Base-by-base conservation (phyloP, 2,888 invertebrate species). In the Melieria omissa region DNA sequence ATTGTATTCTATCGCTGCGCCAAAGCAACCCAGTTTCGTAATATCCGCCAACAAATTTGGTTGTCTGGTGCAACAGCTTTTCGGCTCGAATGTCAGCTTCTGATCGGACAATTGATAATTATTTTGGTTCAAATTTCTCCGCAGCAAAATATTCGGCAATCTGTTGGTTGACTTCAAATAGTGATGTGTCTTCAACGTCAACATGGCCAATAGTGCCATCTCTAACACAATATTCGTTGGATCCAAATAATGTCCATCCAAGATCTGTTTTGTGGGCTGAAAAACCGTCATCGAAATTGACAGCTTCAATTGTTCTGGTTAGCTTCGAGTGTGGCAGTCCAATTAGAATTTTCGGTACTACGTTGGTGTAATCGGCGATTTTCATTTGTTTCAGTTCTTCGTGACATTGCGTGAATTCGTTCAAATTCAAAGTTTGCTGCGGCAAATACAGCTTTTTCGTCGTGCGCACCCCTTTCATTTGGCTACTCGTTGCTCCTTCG, bases 1-100 rank as follows among this genome's bases (percentile, higher is more conserved):
- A 61, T 9, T 61, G 45, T 10, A 61, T 16, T 7, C 46, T 61
- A 29, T 63, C 49, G n/a, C 14, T 47, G 16, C 46, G 16, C 16
- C 41, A 49, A 5, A 49, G 29, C 16, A 49, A 14, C 78, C n/a
- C n/a, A n/a, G n/a, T n/a, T n/a, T n/a, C 75, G 14, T 70, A 75
- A 29, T 69, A 45, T 41, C 72, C 69, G n/a, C 61, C 67, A 47
- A 67, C 29, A 16, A 65, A 52, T 47, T 12, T 70, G 46, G 71
- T 76, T 14, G 73, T 74, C 12, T 69, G 42, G 5, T 65, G 42
- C 7, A 65, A 45, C 6, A 65, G 52, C 12, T 65, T 58, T 46
- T 58, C 60, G 4, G 65, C 65, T 65, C 70, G 64, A 29, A 60
- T 70, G 16, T 70, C 65, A 16, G 49, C 44, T 44, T 70, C 65